Evolutionary conservation across 2,113 vertebrate genomes (phyloP), one percentile per base, ranked within the genome.

Genomic region (Nycticryphes semicollaris): DNA sequence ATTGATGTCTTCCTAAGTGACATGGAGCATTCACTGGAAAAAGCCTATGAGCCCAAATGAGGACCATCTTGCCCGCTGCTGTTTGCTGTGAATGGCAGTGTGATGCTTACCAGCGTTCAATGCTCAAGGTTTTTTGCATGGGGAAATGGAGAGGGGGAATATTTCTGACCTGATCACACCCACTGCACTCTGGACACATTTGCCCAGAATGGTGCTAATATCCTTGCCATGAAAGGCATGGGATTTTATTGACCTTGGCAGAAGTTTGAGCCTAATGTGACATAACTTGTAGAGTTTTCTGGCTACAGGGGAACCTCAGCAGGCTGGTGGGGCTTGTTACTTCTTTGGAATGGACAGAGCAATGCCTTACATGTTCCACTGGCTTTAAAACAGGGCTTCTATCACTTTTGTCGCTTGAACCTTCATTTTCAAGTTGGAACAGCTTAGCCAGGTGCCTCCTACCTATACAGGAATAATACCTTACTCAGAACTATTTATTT

Each of bases 11-110:
- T 94, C 50, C 39, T 64, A 84, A 77, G 56, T 23, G 87, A 91
- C 73, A 90, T 57, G 78, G 31, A n/a, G 48, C 76, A 77, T 84
- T 67, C 51, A 83, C 27, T 84, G 93, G 86, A 82, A 95, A 89
- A 94, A 86, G n/a, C 51, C 56, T 28, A 4, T 80, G 78, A 80
- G 74, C 60, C 86, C 48, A 53, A 64, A 57, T 37, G 66, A 84
- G 30, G 48, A 13, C 53, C 67, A 33, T 53, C 78, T 72, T 87
- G 43, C 56, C 35, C 23, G 14, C 51, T 89, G 76, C 47, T 39
- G 8, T 95, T 68, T 90, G 47, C 45, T 70, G 41, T 92, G 37
- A 93, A 81, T 60, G 39, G 84, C 93, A 81, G 89, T 48, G 79
- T 9, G 37, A 7, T 39, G 16, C 51, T 88, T 80, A 27, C 7